phyloP scores from a whole-genome alignment of 2,797 vertebrate genomes.

The Pangasius macronema region DNA sequence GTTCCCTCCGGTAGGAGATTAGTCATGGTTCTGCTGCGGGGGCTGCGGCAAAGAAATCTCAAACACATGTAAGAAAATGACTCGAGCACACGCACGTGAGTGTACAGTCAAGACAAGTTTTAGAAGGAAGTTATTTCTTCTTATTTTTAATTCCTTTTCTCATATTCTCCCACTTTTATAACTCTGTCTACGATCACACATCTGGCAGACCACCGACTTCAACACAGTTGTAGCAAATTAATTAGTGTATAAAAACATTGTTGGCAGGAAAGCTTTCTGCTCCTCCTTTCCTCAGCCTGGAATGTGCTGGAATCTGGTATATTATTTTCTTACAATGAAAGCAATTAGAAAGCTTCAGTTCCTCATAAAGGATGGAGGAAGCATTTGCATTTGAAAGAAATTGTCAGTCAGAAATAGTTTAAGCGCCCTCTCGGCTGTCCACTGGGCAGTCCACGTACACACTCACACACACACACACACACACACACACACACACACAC shows the following conservation, averaged over 20 bases:
- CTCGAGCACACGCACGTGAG: not conserved
- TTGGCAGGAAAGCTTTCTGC: constrained; percentile 54
- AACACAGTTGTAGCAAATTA: not conserved
- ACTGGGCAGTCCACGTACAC: not conserved
- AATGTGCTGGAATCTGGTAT: constrained; percentile 61
- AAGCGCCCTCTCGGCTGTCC: constrained; percentile 29
- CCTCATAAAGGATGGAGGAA: constrained; percentile 54
- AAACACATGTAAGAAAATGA: not conserved
- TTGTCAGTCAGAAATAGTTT: constrained; percentile 55
- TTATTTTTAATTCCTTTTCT: constrained; percentile 46
- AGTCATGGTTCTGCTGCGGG: constrained; percentile 14
- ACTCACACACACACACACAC: not conserved
- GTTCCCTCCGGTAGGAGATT: constrained; percentile 22
- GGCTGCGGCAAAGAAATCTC: not conserved
- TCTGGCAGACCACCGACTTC: not conserved
- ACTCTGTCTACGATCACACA: no score
- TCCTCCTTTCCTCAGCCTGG: constrained; percentile 61
- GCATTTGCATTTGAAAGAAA: constrained; percentile 75
- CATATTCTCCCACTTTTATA: not conserved
- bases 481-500: not conserved
- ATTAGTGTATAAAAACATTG: constrained; percentile 53
- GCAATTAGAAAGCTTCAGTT: constrained; percentile 65
- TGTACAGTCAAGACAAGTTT: constrained; percentile 24
- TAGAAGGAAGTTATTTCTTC: constrained; percentile 42
- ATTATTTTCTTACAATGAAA: constrained; percentile 60